Evolutionary conservation across 2,113 vertebrate species (phyloP).

Genomic region (Grammomys dolichurus): DNA sequence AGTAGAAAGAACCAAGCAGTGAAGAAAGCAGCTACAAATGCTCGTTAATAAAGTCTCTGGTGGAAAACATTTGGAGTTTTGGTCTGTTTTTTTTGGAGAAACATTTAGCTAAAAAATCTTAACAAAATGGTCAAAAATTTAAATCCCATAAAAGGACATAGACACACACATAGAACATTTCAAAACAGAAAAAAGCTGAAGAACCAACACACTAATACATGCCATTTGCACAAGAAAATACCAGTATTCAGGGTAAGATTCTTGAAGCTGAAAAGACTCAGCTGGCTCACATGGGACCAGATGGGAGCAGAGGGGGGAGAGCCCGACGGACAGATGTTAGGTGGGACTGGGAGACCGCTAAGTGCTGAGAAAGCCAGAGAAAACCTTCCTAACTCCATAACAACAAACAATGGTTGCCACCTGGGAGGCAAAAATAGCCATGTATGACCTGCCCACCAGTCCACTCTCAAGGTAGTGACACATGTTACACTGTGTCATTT

Average conservation of each 20-base stretch:
- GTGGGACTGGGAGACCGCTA: constrained; percentile 58
- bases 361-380: constrained; percentile 37
- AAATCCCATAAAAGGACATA: not conserved
- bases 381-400: not conserved
- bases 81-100: not conserved
- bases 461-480: not conserved
- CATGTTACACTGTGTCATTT: not conserved
- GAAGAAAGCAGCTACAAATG: not conserved
- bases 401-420: not conserved
- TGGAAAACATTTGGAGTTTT: constrained; percentile 40
- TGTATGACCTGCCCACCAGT: not conserved
- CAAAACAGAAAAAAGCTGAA: not conserved
- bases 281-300: constrained; percentile 59
- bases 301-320: constrained; percentile 2
- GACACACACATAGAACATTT: not conserved
- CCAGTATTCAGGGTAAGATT: not conserved
- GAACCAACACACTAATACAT: constrained; percentile 44
- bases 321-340: not conserved
- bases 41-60: constrained; percentile 30
- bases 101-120: constrained; percentile 27
- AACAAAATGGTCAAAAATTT: constrained; percentile 41
- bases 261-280: not conserved
- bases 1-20: not conserved
- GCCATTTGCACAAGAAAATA: constrained; percentile 33
- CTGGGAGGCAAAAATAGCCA: not conserved